Base-by-base conservation (phyloP, 1,140 invertebrate genomes). In the Lordiphosa stackelbergi region DNA sequence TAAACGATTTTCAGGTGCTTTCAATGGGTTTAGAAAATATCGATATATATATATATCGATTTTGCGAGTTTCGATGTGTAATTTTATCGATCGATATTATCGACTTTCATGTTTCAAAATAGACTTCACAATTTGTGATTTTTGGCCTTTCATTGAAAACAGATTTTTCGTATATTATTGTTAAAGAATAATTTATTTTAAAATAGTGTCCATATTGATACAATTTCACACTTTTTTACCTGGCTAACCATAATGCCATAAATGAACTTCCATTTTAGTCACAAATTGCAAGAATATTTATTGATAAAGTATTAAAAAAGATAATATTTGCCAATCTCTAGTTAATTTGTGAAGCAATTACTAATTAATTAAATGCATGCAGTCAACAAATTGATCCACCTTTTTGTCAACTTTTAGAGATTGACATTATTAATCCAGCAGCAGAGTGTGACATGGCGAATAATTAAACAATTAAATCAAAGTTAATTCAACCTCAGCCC, bases 381-480 rank as follows among this genome's bases (percentile, higher is more conserved):
- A 64, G 35, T 40, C 24, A 7, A 36, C 49, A 41, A 64, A 64
- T 64, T 60, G 59, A 45, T 45, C 28, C 12, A 35, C 34, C 57
- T 53, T 53, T 53, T 53, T 46, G 58, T 45, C 52, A 40, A 45
- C 41, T 9, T 34, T n/a, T 7, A 31, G 37, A 31, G 37, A 7
- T 24, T 64, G 48, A n/a, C 60, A 54, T 54, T 45, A 64, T 64
- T 63, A 64, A 64, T 64, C 60, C 9, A 41, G 12, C 16, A 37
- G 16, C 19, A 12, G 46, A 41, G 8, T 28, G 4, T 11, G 2
- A 12, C 36, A 66, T 16, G 45, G 54, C 51, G 64, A 68, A 68
- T 68, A 66, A 68, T 68, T 55, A 56, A 61, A 41, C 55, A 43
- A 65, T 65, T 58, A 52, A 57, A 41, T 43, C 34, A 58, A 54